These are phyloP conservation scores for Phaenicophaeus curvirostris DNA, from an alignment of 2,797 vertebrate species.

Conservation along the genomic window DNA sequence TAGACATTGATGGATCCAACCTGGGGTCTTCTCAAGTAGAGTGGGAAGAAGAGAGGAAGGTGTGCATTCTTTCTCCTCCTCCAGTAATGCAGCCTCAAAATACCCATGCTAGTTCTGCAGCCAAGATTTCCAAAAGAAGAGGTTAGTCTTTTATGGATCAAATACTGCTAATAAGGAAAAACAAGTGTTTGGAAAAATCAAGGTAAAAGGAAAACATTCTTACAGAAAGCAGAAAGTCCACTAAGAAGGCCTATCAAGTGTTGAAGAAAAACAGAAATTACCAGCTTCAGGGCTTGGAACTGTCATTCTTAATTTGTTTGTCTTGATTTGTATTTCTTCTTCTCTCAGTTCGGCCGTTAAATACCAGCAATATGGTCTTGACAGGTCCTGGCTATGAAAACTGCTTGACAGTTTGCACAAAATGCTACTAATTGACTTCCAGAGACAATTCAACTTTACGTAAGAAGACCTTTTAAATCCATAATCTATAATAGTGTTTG, in stretches of 20 bases:
- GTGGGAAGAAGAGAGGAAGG: background rate
- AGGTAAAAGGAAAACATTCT: slow-evolving; percentile 22
- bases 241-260: background rate
- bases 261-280: slow-evolving; percentile 6
- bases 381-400: background rate
- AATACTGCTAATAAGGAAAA: slow-evolving; percentile 37
- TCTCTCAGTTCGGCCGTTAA: slow-evolving; percentile 54
- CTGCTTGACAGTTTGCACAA: slow-evolving; percentile 54
- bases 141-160: background rate
- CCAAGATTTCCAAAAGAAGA: background rate
- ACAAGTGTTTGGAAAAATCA: slow-evolving; percentile 31
- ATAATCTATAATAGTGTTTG: background rate
- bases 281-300: slow-evolving; percentile 20
- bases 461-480: slow-evolving; percentile 45
- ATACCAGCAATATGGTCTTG: background rate
- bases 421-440: slow-evolving; percentile 55
- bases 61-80: background rate
- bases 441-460: slow-evolving; percentile 6
- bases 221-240: background rate
- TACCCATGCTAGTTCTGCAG: background rate
- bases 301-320: slow-evolving; percentile 40
- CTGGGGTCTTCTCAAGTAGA: background rate
- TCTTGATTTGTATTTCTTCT: slow-evolving; percentile 19
- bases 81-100: background rate
- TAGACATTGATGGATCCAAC: background rate